These are phyloP conservation scores for Ptilodon capucinus DNA, from an alignment of 2,888 invertebrate species.

Conservation along the genomic window DNA sequence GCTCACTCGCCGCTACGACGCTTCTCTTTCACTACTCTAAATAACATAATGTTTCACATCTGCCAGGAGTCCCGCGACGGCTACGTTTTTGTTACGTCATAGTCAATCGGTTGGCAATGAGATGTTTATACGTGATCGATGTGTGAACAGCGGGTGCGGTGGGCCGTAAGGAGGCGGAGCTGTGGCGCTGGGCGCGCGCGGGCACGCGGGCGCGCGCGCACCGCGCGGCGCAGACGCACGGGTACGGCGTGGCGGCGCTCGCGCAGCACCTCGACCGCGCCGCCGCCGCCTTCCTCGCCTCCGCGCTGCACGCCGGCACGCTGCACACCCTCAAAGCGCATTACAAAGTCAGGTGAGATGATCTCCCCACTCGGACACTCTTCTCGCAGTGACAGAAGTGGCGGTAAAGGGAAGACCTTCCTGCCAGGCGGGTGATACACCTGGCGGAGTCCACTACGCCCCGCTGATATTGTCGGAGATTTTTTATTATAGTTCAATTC, in stretches of 20 bases:
- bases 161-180: conserved; percentile 25
- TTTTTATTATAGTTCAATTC: too few relatives aligned
- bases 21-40: too few relatives aligned
- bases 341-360: conserved; percentile 86
- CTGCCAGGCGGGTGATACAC: too few relatives aligned
- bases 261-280: conserved; percentile 94
- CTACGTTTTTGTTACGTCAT: not conserved
- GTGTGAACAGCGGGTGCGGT: not conserved
- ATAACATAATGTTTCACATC: too few relatives aligned
- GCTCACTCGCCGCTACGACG: too few relatives aligned
- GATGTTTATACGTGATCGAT: not conserved
- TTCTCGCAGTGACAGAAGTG: too few relatives aligned
- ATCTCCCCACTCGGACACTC: not conserved
- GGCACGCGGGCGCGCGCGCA: conserved; percentile 89
- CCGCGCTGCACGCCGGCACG: conserved; percentile 91
- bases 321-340: conserved; percentile 91
- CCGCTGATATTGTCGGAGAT: too few relatives aligned
- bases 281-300: conserved; percentile 91
- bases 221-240: conserved; percentile 87
- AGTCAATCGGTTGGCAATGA: too few relatives aligned
- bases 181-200: conserved; percentile 87
- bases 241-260: conserved; percentile 93
- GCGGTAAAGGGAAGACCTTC: too few relatives aligned
- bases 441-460: too few relatives aligned
- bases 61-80: too few relatives aligned